Evolutionary conservation across 30 jellyfish, hydroid and myxozoan species (phyloP), one percentile per base, ranked within the genome.

Genomic region (Catostylus mosaicus): DNA sequence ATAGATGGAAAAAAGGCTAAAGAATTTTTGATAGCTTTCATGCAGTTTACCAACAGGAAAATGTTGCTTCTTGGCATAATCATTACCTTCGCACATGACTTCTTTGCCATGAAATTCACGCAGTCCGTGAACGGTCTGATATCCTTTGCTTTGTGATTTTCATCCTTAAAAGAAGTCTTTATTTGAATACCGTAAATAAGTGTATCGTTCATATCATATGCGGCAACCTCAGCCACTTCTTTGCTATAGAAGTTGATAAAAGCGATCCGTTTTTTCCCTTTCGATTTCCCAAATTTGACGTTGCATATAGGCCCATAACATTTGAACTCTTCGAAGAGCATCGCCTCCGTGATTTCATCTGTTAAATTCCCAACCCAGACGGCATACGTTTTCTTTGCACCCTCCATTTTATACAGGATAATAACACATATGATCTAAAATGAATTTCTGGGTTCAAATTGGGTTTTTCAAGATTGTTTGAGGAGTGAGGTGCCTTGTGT

Each of bases 201-300:
- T 2, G 68, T 8, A 1, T 72, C 89, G 67, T 86, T 67, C 90
- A 77, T 77, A 20, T 86, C 90, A 32, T 43, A 37, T 1, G 96
- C 90, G 16, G 96, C 96, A 0, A 74, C 86, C 63, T 86, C 96
- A 7, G 96, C 96, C 22, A 74, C 90, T 47, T 86, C 96, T 20
- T 65, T 65, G 70, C 77, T 86, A 60, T 63, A 61, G 56, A 64
- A 86, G 45, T 86, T 75, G 34, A 77, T 83, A 27, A 29, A 86
- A 29, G 62, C 96, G 22, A 77, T 73, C 30, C 70, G 80, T n/a
- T 52, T 76, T 48, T 87, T 82, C 1, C 47, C 78, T 26, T 56
- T 36, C 36, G 71, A 85, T 75, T 35, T 36, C 40, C 54, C 31
- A 19, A 86, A 7, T 52, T 19, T 61, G 20, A 86, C 81, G 51